These are phyloP conservation scores for Noctua janthina DNA, from an alignment of 2,888 invertebrate species.

Conservation along the genomic window DNA sequence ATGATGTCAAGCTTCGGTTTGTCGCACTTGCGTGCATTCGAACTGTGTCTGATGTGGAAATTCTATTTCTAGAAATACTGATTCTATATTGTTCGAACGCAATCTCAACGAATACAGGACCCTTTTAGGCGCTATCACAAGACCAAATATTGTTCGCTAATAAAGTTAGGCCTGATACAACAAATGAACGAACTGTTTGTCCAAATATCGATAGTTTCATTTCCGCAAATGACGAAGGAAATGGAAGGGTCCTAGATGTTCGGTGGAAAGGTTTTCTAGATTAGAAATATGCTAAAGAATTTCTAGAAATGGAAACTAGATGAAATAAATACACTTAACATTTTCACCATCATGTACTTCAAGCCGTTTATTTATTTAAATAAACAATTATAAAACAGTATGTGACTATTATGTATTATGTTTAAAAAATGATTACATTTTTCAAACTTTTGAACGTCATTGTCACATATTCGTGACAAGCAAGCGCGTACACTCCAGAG, in stretches of 20 bases:
- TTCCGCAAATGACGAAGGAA: conserved; percentile 51
- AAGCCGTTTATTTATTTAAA: too few relatives aligned
- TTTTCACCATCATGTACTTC: not conserved
- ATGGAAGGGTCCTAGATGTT: conserved; percentile 29
- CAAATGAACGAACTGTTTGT: conserved; percentile 44
- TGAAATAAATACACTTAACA: too few relatives aligned
- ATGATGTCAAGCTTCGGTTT: too few relatives aligned
- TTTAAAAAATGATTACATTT: too few relatives aligned
- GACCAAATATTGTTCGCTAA: conserved; percentile 32
- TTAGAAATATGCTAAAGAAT: not conserved
- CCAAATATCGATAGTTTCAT: conserved; percentile 52
- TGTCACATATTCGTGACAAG: too few relatives aligned
- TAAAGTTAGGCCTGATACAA: conserved; percentile 38
- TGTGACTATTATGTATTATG: too few relatives aligned
- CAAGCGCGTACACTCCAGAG: too few relatives aligned
- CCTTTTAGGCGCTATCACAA: conserved; percentile 25
- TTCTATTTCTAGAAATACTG: not conserved
- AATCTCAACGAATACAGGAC: conserved; percentile 16
- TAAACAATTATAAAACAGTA: too few relatives aligned
- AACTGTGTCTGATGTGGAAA: not conserved
- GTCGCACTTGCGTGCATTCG: too few relatives aligned
- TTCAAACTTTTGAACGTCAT: too few relatives aligned
- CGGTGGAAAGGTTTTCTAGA: not conserved
- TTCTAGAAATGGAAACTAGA: not conserved
- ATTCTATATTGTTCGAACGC: not conserved